Percentiles rank a stretch among this genome's conserved stretches.
These are phyloP conservation scores for Syngnathoides biaculeatus DNA, from an alignment of 2,113 vertebrate species.

Conservation along the genomic window DNA sequence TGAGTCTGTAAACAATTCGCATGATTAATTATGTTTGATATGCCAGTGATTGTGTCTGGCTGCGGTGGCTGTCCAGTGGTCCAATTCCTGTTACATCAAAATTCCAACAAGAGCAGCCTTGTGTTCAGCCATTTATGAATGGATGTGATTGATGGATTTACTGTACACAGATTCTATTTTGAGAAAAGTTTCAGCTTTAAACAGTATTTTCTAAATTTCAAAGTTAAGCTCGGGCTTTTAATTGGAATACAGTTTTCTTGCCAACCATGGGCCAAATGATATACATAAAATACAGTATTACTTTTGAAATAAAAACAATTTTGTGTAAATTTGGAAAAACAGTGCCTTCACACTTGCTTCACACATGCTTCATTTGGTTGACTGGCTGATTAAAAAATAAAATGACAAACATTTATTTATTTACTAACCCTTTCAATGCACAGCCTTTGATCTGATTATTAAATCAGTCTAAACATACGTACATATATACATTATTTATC, in stretches of 20 bases:
- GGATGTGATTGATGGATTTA: neutral
- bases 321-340: too few species aligned
- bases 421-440: too few species aligned
- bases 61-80: slow-evolving; percentile 7
- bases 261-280: neutral
- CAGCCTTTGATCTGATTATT: too few species aligned
- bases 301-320: too few species aligned
- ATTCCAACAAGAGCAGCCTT: neutral
- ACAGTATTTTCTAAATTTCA: neutral
- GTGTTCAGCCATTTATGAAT: neutral
- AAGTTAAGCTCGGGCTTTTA: neutral
- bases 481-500: too few species aligned
- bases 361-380: too few species aligned
- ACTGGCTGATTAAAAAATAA: too few species aligned
- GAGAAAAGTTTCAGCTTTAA: too few species aligned
- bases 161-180: neutral
- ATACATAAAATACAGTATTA: neutral
- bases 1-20: slow-evolving; percentile 39
- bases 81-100: neutral
- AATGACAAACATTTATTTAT: too few species aligned
- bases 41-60: slow-evolving; percentile 11
- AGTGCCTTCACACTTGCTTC: too few species aligned
- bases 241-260: neutral
- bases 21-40: slow-evolving; percentile 32
- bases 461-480: too few species aligned